A percentile compares a stretch with the other conserved stretches of the same genome.
Conservation (phyloP, 2,797 vertebrate genomes). For the Chiroxiphia lanceolata region DNA sequence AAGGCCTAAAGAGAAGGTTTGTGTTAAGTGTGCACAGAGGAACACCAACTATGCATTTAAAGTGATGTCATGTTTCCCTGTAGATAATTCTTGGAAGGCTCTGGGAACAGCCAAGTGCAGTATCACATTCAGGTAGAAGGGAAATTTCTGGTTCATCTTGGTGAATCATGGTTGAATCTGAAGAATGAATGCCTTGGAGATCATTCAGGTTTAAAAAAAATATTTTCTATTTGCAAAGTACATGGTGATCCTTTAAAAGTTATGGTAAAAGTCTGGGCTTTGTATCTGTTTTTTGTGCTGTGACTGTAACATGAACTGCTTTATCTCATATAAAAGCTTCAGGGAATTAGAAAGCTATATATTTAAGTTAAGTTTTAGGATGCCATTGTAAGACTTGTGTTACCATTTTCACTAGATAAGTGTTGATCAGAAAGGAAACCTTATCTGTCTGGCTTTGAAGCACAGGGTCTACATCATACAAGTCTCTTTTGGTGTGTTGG, state of each 20-base stretch:
- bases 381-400: background rate
- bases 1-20: background rate
- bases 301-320: background rate
- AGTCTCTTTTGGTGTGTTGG: constrained; percentile 1
- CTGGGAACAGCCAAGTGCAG: background rate
- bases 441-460: constrained; percentile 20
- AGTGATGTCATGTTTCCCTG: background rate
- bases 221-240: background rate
- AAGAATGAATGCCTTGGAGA: background rate
- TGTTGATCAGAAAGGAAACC: constrained; percentile 38
- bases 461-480: background rate
- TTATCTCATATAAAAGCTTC: background rate
- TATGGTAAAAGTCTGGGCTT: background rate
- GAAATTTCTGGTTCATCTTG: background rate
- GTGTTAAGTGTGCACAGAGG: background rate
- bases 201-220: background rate
- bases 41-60: background rate
- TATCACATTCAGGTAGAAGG: background rate
- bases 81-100: background rate
- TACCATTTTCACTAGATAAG: constrained; percentile 20
- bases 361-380: constrained; percentile 32
- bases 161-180: background rate
- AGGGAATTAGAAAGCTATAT: background rate
- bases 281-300: background rate
- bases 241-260: background rate